Percentiles rank a stretch among this genome's conserved stretches.
Conservation (phyloP, 1,140 invertebrate genomes). For the Papilio dardanus region DNA sequence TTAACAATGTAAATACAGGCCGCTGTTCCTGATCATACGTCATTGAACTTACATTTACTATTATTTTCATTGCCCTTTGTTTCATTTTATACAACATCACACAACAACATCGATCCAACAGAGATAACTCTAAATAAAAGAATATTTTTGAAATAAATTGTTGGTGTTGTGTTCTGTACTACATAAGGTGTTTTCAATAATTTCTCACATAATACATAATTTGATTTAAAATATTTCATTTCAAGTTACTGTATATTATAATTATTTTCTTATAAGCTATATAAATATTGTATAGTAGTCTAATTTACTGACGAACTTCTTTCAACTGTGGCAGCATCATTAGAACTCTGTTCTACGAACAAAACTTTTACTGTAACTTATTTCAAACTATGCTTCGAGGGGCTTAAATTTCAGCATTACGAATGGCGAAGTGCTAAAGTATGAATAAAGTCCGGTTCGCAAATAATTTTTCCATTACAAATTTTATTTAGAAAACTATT, state of each 20-base stretch:
- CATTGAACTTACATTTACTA: conserved; percentile 1
- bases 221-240: not conserved
- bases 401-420: conserved; percentile 49
- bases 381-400: conserved; percentile 42
- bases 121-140: not conserved
- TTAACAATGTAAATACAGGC: conserved; percentile 71
- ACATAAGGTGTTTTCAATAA: not conserved
- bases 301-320: conserved; percentile 60
- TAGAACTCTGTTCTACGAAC: conserved; percentile 34
- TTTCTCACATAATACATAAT: not conserved
- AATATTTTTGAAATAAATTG: not conserved
- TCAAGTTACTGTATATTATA: not conserved
- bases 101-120: no score
- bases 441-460: conserved; percentile 38
- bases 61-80: conserved; percentile 8
- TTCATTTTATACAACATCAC: conserved; percentile 30
- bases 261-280: conserved; percentile 27
- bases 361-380: conserved; percentile 39
- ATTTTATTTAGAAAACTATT: conserved; percentile 31
- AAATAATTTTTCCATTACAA: conserved; percentile 31
- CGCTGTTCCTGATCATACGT: conserved; percentile 45
- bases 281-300: conserved; percentile 49
- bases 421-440: conserved; percentile 50
- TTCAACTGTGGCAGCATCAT: conserved; percentile 30
- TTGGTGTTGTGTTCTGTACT: not conserved